Evolutionary conservation across 1,140 invertebrate genomes (phyloP).

Genomic region (Hormaphis cornu): DNA sequence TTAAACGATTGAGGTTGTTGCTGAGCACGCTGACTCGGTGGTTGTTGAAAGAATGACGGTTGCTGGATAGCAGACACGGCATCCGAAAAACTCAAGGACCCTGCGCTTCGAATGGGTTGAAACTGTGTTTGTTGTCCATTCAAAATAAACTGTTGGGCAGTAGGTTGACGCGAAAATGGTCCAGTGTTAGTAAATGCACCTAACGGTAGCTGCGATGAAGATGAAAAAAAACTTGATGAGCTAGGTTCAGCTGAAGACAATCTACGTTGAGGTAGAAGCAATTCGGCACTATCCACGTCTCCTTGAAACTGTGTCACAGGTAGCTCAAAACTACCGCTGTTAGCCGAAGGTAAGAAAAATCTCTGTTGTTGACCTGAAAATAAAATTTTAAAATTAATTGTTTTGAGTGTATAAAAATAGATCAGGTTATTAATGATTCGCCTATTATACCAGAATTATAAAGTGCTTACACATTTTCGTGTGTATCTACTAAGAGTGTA

Average conservation of each 20-base stretch:
- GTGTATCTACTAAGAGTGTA: no score
- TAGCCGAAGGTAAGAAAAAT: neutral
- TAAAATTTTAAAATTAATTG: neutral
- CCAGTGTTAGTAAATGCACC: constrained; percentile 6
- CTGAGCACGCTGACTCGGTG: neutral
- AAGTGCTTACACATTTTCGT: no score
- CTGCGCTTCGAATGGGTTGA: neutral
- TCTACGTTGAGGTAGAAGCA: neutral
- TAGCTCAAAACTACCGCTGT: neutral
- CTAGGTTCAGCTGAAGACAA: neutral
- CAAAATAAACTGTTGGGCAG: neutral
- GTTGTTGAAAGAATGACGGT: constrained; percentile 2
- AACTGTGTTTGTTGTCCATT: neutral
- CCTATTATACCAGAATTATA: no score
- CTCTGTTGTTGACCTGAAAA: constrained; percentile 4
- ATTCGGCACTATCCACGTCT: neutral
- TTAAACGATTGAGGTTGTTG: neutral
- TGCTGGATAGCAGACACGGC: neutral
- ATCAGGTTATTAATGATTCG: no score
- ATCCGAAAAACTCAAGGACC: neutral
- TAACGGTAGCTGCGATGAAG: neutral
- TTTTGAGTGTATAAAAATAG: no score
- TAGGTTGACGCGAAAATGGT: neutral
- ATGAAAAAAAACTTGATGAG: constrained; percentile 8
- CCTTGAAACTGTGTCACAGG: neutral